Evolutionary conservation across 1,140 invertebrate genomes (phyloP).

Genomic region (Leptinotarsa undecemlineata): DNA sequence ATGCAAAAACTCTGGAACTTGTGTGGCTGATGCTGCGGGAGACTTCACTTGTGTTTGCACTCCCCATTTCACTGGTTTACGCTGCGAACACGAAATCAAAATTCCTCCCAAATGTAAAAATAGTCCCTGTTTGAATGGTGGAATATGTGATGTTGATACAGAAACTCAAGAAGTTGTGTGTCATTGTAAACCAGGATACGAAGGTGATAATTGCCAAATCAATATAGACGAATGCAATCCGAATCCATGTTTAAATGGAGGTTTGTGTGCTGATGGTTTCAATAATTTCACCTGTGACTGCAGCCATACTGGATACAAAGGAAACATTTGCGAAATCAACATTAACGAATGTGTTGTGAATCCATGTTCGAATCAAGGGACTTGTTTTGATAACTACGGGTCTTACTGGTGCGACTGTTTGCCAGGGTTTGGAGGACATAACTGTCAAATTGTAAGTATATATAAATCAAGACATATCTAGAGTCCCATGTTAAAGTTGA

Average conservation of each 20-base stretch:
- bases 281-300: constrained; percentile 82
- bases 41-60: constrained; percentile 77
- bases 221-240: constrained; percentile 73
- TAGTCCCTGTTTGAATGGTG: constrained; percentile 75
- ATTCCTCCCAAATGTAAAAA: constrained; percentile 71
- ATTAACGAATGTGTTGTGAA: constrained; percentile 80
- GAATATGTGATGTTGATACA: constrained; percentile 64
- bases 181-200: constrained; percentile 65
- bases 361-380: constrained; percentile 77
- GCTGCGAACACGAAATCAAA: constrained; percentile 78
- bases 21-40: constrained; percentile 71
- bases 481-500: too few species aligned
- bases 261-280: constrained; percentile 76
- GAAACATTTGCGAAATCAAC: constrained; percentile 78
- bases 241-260: constrained; percentile 81
- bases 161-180: constrained; percentile 63
- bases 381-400: constrained; percentile 79
- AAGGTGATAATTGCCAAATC: constrained; percentile 67
- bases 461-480: background rate
- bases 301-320: constrained; percentile 74
- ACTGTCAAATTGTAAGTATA: constrained; percentile 67
- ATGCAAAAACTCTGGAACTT: constrained; percentile 77
- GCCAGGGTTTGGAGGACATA: constrained; percentile 77
- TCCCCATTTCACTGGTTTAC: constrained; percentile 67
- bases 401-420: constrained; percentile 83